Conservation (phyloP, 2,113 vertebrate genomes). For the Conger conger region DNA sequence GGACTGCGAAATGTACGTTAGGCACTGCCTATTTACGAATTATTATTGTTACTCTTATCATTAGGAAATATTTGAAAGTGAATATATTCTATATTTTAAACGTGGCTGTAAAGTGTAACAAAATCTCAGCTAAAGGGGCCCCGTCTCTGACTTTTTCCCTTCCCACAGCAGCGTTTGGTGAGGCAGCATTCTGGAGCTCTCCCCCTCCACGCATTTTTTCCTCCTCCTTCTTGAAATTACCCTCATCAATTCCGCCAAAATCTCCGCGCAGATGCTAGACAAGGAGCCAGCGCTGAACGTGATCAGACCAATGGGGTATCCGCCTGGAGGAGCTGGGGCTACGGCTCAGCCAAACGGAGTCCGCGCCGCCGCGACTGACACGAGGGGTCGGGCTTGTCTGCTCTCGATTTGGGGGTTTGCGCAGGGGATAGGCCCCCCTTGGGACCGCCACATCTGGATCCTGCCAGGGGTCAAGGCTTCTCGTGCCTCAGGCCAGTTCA, state of each 20-base stretch:
- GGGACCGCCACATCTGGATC: slow-evolving; percentile 98
- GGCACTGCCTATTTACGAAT: neutral
- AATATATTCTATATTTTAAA: slow-evolving; percentile 11
- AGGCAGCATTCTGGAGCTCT: slow-evolving; percentile 23
- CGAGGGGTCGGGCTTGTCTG: slow-evolving; percentile 65
- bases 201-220: slow-evolving; percentile 39
- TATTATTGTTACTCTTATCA: slow-evolving; percentile 5
- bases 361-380: slow-evolving; percentile 59
- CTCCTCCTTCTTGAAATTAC: slow-evolving; percentile 70
- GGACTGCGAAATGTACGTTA: neutral
- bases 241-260: slow-evolving; percentile 83
- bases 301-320: slow-evolving; percentile 67
- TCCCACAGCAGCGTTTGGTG: neutral
- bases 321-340: slow-evolving; percentile 51
- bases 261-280: slow-evolving; percentile 71
- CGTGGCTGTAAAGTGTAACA: neutral
- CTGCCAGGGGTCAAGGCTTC: slow-evolving; percentile 98
- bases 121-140: slow-evolving; percentile 5
- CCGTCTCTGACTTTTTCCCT: neutral
- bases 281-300: slow-evolving; percentile 62
- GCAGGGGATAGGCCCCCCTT: slow-evolving; percentile 65
- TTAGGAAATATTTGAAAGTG: neutral
- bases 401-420: slow-evolving; percentile 69
- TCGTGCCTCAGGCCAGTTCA: slow-evolving; percentile 91
- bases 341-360: slow-evolving; percentile 58